These are phyloP conservation scores for Zaprionus camerounensis DNA, from an alignment of 1,140 invertebrate species.

Conservation along the genomic window DNA sequence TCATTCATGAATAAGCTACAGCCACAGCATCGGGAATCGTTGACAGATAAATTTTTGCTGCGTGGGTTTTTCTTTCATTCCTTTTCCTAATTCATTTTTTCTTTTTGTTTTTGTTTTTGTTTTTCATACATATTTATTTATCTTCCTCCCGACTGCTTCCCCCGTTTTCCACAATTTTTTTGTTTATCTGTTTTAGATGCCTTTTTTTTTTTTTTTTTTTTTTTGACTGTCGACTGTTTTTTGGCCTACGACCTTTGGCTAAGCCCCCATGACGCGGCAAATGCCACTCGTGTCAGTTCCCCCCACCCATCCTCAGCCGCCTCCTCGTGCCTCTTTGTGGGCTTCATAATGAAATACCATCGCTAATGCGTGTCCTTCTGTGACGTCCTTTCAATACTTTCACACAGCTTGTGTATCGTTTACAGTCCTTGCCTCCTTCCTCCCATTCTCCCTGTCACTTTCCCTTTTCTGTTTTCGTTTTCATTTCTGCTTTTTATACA, in stretches of 20 bases:
- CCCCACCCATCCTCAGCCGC: background rate
- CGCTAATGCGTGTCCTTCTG: conserved; percentile 50
- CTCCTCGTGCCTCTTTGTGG: background rate
- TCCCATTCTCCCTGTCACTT: background rate
- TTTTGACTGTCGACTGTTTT: conserved; percentile 20
- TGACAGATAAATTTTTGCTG: conserved; percentile 15
- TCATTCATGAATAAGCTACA: conserved; percentile 6
- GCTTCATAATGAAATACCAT: conserved; percentile 50
- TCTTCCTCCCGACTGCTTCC: background rate
- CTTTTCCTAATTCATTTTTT: background rate
- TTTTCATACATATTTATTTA: conserved; percentile 17
- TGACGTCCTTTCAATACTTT: conserved; percentile 47
- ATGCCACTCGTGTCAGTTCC: conserved; percentile 32
- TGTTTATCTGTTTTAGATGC: conserved; percentile 38
- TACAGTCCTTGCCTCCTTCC: conserved; percentile 16
- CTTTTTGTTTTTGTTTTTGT: conserved; percentile 4
- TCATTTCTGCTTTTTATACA: conserved; percentile 24
- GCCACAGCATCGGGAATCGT: conserved; percentile 5
- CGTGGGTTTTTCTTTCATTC: conserved; percentile 1
- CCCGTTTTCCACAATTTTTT: conserved; percentile 11
- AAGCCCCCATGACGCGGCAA: conserved; percentile 41
- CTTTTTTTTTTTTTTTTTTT: conserved; percentile 17
- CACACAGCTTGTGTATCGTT: conserved; percentile 38
- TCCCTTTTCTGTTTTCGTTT: conserved; percentile 15
- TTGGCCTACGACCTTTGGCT: conserved; percentile 44